phyloP scores from a whole-genome alignment of 2,113 vertebrate species.

The Anseranas semipalmata region DNA sequence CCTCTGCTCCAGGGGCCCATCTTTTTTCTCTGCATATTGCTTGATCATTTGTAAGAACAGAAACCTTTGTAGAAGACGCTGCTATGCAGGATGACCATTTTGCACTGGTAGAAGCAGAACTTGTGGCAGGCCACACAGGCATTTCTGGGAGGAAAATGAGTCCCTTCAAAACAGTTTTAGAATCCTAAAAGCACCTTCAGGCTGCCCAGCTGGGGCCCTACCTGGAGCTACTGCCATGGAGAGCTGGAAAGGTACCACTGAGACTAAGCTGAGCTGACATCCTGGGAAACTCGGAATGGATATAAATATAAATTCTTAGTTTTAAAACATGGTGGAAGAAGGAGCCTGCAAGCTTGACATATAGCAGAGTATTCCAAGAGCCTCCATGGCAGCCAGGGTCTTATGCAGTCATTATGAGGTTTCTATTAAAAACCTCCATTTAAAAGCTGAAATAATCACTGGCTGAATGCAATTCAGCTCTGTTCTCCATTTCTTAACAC shows the following conservation, averaged over 20 bases:
- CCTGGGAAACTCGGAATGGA: background rate
- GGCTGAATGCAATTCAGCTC: background rate
- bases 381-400: background rate
- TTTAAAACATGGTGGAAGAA: background rate
- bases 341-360: background rate
- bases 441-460: background rate
- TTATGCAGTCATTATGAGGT: background rate
- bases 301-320: background rate
- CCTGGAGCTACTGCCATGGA: background rate
- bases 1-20: background rate
- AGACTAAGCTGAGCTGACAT: background rate
- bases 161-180: background rate
- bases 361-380: background rate
- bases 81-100: background rate
- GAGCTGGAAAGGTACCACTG: background rate
- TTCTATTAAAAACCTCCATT: background rate
- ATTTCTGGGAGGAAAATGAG: background rate
- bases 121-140: background rate
- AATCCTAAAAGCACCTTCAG: background rate
- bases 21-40: background rate
- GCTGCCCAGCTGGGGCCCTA: background rate
- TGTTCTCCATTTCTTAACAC: background rate
- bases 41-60: background rate
- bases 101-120: background rate
- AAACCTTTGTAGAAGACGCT: background rate